Evolutionary conservation across 2,888 invertebrate species (phyloP).

Genomic region (Disparrhopalites patrizii): DNA sequence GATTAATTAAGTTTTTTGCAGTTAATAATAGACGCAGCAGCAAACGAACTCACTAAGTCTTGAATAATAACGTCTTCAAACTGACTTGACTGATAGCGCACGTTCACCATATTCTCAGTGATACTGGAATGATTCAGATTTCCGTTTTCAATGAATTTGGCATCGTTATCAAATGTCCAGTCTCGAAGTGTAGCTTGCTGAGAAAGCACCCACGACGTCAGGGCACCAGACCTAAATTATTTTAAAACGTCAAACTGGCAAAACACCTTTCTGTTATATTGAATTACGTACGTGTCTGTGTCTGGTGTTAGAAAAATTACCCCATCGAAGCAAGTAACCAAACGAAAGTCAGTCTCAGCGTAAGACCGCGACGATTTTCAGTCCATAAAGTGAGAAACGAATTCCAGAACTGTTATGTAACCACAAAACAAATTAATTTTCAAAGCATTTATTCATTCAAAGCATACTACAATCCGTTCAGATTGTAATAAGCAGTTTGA

Average conservation of each 20-base stretch:
- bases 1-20: no score
- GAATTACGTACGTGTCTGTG: no score
- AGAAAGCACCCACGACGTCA: slow-evolving; percentile 45
- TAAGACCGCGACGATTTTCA: slow-evolving; percentile 43
- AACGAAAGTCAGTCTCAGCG: slow-evolving; percentile 40
- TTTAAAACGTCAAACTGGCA: background rate
- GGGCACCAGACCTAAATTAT: slow-evolving; percentile 33
- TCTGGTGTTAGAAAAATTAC: slow-evolving; percentile 23
- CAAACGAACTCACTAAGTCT: slow-evolving; percentile 43
- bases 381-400: slow-evolving; percentile 46
- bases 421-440: slow-evolving; percentile 5
- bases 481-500: background rate
- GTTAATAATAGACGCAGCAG: no score
- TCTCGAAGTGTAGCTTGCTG: slow-evolving; percentile 45
- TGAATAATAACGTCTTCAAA: slow-evolving; percentile 43
- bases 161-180: slow-evolving; percentile 47
- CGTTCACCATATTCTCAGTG: slow-evolving; percentile 38
- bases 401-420: slow-evolving; percentile 37
- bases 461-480: no score
- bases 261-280: background rate
- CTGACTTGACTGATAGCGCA: slow-evolving; percentile 38
- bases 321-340: slow-evolving; percentile 48
- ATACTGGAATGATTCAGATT: slow-evolving; percentile 39
- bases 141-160: slow-evolving; percentile 33
- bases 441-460: background rate